Conservation (phyloP, 92 coral and sea anemone genomes). For the Chrysogorgia sp. region DNA sequence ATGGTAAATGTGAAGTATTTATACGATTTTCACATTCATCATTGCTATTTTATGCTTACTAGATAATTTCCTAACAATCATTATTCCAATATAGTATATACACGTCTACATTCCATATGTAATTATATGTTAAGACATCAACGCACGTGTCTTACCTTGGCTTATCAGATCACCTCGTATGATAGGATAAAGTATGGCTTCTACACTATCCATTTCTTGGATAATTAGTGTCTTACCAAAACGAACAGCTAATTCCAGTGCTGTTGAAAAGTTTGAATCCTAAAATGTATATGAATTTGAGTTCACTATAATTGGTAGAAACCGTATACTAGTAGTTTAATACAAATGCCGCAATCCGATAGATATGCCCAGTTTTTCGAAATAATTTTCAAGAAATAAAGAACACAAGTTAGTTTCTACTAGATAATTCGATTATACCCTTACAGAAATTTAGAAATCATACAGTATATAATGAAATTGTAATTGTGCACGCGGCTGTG, state of each 20-base stretch:
- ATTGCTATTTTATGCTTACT: too few relatives aligned
- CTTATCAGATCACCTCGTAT: slow-evolving; percentile 93
- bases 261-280: slow-evolving; percentile 99
- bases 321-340: not conserved
- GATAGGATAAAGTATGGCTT: slow-evolving; percentile 94
- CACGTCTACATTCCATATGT: not conserved
- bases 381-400: too few relatives aligned
- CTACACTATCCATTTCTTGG: slow-evolving; percentile 97
- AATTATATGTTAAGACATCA: not conserved
- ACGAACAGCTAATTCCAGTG: slow-evolving; percentile 95
- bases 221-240: slow-evolving; percentile 96
- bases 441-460: too few relatives aligned
- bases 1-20: too few relatives aligned
- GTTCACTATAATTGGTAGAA: not conserved
- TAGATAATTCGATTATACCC: too few relatives aligned
- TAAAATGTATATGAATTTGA: slow-evolving; percentile 15
- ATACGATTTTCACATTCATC: too few relatives aligned
- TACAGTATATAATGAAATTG: too few relatives aligned
- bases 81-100: not conserved
- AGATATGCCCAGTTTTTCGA: too few relatives aligned
- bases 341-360: too few relatives aligned
- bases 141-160: slow-evolving; percentile 63
- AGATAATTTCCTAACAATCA: not conserved
- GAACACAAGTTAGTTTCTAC: too few relatives aligned
- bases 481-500: too few relatives aligned